These are phyloP conservation scores for Pogonomyrmex californicus DNA, from an alignment of 1,140 invertebrate genomes.

Conservation along the genomic window DNA sequence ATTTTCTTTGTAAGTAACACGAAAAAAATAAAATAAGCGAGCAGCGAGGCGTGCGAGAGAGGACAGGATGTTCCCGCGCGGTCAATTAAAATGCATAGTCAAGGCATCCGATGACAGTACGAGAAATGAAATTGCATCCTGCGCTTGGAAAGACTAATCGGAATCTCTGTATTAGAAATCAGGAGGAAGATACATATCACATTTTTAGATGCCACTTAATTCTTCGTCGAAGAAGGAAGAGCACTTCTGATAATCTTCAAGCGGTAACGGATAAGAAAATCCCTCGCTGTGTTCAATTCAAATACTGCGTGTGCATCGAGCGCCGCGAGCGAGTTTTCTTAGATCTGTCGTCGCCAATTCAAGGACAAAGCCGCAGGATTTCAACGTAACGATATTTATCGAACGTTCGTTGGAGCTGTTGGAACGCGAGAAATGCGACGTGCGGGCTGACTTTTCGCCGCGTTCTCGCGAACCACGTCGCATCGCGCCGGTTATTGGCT, in stretches of 20 bases:
- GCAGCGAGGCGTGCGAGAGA: not conserved
- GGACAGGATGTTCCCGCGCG: conserved; percentile 25
- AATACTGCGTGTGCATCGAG: no score
- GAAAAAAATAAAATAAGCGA: conserved; percentile 7
- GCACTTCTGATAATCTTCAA: not conserved
- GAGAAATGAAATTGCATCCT: not conserved
- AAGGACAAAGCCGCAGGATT: not conserved
- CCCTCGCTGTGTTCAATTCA: no score
- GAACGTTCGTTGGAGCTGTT: not conserved
- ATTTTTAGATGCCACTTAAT: not conserved
- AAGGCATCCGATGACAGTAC: not conserved
- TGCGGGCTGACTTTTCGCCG: not conserved
- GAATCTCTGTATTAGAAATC: conserved; percentile 1
- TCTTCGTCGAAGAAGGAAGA: not conserved
- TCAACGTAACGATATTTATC: conserved; percentile 1
- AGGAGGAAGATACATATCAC: not conserved
- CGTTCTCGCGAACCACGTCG: not conserved
- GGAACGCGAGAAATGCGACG: not conserved
- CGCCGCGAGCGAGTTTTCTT: not conserved
- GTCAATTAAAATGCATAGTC: conserved; percentile 33
- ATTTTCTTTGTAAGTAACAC: conserved; percentile 22
- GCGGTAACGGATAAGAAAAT: not conserved
- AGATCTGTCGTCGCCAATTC: not conserved
- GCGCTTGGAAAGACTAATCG: not conserved
- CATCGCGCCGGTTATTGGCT: conserved; percentile 67